These are phyloP conservation scores for Cyphotilapia sp. DNA, from an alignment of 2,113 vertebrate genomes.

Conservation along the genomic window DNA sequence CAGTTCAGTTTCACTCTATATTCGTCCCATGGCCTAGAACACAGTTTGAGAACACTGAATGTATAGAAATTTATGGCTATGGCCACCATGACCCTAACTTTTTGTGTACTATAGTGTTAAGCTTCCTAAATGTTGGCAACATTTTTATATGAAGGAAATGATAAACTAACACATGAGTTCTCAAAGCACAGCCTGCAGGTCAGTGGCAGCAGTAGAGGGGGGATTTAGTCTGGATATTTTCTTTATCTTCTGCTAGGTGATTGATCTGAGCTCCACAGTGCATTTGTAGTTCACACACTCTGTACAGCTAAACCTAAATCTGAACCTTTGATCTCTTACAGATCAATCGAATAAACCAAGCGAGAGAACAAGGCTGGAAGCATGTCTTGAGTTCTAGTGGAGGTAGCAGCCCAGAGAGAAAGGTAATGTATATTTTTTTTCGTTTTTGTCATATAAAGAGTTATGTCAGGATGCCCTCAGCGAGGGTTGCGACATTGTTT, in stretches of 20 bases:
- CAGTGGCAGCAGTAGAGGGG: neutral
- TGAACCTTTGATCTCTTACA: conserved; percentile 36
- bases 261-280: neutral
- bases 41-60: neutral
- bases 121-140: neutral
- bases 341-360: conserved; percentile 92
- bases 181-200: neutral
- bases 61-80: neutral
- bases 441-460: neutral
- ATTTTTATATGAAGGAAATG: neutral
- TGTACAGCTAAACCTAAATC: neutral
- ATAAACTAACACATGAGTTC: neutral
- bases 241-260: neutral
- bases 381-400: conserved; percentile 85
- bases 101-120: neutral
- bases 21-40: neutral
- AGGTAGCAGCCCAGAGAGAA: conserved; percentile 75
- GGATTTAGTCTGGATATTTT: neutral
- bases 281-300: neutral
- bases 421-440: conserved; percentile 29
- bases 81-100: neutral
- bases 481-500: neutral
- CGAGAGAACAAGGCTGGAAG: conserved; percentile 95
- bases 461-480: neutral
- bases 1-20: neutral